These are phyloP conservation scores for Agonopterix arenella DNA, from an alignment of 2,888 invertebrate species.

Conservation along the genomic window DNA sequence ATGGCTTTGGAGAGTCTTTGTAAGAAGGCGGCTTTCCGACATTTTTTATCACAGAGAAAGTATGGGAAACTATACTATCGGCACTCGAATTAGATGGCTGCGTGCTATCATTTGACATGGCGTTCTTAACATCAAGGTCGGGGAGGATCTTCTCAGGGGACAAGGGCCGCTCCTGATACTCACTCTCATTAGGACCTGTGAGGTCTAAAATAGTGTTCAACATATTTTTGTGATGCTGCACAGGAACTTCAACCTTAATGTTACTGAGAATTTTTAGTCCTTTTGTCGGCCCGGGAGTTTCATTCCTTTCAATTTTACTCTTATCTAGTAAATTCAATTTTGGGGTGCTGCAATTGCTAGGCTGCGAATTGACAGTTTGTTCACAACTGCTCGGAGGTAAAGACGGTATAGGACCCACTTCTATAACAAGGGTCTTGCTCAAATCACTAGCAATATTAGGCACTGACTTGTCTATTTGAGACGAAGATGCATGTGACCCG, in stretches of 20 bases:
- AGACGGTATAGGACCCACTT: constrained; percentile 52
- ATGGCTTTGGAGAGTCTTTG: constrained; percentile 43
- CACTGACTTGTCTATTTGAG: constrained; percentile 30
- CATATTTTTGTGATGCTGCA: constrained; percentile 65
- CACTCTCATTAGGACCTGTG: constrained; percentile 50
- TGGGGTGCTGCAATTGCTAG: neutral
- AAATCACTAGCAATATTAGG: constrained; percentile 34
- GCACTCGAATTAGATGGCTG: constrained; percentile 39
- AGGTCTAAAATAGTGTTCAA: constrained; percentile 65
- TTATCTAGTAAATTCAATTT: neutral
- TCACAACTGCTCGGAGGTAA: neutral
- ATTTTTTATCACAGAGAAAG: constrained; percentile 68
- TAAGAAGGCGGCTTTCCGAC: constrained; percentile 50
- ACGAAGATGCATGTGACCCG: constrained; percentile 23
- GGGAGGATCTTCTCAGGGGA: constrained; percentile 61
- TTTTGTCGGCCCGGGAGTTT: constrained; percentile 41
- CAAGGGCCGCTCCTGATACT: constrained; percentile 36
- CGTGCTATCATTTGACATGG: constrained; percentile 32
- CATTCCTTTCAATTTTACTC: constrained; percentile 29
- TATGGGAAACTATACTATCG: constrained; percentile 42
- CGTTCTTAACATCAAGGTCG: constrained; percentile 60
- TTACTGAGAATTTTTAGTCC: constrained; percentile 73
- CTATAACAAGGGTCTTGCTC: constrained; percentile 59
- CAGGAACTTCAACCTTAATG: constrained; percentile 72
- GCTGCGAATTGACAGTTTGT: neutral